A percentile compares a stretch with the other conserved stretches of the same genome.
phyloP scores from a whole-genome alignment of 2,888 invertebrate species.

The Hecatera dysodea region DNA sequence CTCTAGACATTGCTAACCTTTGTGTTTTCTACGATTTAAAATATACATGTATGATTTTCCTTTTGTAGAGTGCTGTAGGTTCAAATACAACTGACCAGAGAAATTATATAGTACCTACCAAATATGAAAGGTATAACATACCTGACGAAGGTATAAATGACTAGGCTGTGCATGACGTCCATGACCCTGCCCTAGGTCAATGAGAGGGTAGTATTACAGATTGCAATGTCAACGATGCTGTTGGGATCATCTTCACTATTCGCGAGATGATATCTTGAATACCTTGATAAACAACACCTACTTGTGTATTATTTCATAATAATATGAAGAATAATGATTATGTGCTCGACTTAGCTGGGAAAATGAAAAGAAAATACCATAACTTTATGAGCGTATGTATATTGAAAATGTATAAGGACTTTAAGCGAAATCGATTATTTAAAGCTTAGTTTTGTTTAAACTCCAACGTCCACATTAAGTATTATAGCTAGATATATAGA shows the following conservation, averaged over 20 bases:
- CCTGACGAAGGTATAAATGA: not conserved
- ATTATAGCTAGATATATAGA: too few relatives aligned
- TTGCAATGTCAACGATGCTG: constrained; percentile 24
- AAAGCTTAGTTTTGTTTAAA: too few relatives aligned
- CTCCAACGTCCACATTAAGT: too few relatives aligned
- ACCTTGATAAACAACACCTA: constrained; percentile 7
- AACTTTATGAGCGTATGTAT: too few relatives aligned
- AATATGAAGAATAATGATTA: not conserved
- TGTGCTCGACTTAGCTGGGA: too few relatives aligned
- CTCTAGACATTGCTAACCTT: not conserved
- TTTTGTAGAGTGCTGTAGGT: too few relatives aligned
- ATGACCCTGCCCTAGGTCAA: constrained; percentile 22
- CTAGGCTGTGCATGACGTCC: constrained; percentile 11
- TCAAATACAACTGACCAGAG: not conserved
- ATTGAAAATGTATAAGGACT: too few relatives aligned
- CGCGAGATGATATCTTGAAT: constrained; percentile 14
- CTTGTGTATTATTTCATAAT: not conserved
- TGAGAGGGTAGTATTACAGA: constrained; percentile 43
- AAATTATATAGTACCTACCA: not conserved
- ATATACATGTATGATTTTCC: too few relatives aligned
- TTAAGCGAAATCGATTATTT: too few relatives aligned
- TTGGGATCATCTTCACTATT: constrained; percentile 35
- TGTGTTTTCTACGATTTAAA: not conserved
- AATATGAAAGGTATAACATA: not conserved
- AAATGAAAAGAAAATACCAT: too few relatives aligned